These are phyloP conservation scores for Orthonychiurus folsomi DNA, from an alignment of 2,888 invertebrate species.

Conservation along the genomic window DNA sequence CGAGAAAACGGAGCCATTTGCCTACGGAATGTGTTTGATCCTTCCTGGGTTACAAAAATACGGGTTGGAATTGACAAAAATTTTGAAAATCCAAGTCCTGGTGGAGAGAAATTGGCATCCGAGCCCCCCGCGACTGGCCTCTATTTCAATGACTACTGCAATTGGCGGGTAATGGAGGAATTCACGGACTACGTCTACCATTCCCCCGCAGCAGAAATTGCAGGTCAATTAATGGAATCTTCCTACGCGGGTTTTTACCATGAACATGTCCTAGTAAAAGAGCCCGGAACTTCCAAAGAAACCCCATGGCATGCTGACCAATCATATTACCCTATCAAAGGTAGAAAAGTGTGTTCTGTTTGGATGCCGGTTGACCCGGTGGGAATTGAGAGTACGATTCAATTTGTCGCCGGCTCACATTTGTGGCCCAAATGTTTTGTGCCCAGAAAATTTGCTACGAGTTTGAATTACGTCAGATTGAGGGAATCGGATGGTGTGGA, in stretches of 20 bases:
- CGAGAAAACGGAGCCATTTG: conserved; percentile 40
- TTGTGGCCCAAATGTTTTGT: conserved; percentile 40
- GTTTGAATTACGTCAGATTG: conserved; percentile 30
- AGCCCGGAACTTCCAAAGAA: conserved; percentile 39
- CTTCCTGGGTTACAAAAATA: conserved; percentile 39
- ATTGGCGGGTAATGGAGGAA: conserved; percentile 42
- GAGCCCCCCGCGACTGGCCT: conserved; percentile 23
- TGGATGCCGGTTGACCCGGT: conserved; percentile 43
- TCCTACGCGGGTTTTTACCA: conserved; percentile 40
- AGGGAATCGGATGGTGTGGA: neutral
- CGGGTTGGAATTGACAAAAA: conserved; percentile 40
- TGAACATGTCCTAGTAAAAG: conserved; percentile 42
- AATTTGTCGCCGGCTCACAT: conserved; percentile 42
- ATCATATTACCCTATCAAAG: conserved; percentile 42
- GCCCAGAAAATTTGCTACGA: conserved; percentile 42
- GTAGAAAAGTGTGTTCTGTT: conserved; percentile 41
- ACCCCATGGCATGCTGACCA: conserved; percentile 43
- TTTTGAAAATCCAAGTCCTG: conserved; percentile 35
- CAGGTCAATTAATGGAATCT: conserved; percentile 39
- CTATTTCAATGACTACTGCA: conserved; percentile 43
- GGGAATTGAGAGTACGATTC: conserved; percentile 35
- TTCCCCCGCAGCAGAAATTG: conserved; percentile 42
- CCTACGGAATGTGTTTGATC: conserved; percentile 37
- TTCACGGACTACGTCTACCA: conserved; percentile 40
- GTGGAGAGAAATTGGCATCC: conserved; percentile 33